A percentile compares a stretch with the other conserved stretches of the same genome.
Conservation (phyloP, 1,140 invertebrate species). For the Apis laboriosa region DNA sequence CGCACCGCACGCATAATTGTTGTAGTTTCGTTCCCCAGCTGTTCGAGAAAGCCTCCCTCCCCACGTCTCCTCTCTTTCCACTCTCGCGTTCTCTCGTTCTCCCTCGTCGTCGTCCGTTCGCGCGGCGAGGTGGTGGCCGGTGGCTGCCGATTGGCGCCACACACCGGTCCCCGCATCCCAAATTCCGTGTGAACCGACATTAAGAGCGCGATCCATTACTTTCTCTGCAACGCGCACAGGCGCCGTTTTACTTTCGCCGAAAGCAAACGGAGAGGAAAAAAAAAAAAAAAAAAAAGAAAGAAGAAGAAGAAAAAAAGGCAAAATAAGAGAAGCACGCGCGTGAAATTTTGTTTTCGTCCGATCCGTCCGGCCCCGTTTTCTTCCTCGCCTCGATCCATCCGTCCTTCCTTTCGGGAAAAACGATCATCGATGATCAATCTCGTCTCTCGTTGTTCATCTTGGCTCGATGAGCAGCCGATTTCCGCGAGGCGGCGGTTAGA, state of each 20-base stretch:
- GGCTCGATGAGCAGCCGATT: not conserved
- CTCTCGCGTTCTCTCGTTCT: not conserved
- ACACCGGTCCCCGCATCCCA: slow-evolving; percentile 15
- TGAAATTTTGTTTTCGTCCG: slow-evolving; percentile 50
- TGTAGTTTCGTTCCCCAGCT: slow-evolving; percentile 65
- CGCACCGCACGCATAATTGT: slow-evolving; percentile 33
- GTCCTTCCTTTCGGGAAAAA: not conserved
- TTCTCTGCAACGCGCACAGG: slow-evolving; percentile 50
- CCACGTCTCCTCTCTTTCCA: not conserved
- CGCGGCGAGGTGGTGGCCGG: not conserved
- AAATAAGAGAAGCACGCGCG: slow-evolving; percentile 36
- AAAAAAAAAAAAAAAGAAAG: slow-evolving; percentile 13
- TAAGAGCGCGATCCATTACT: slow-evolving; percentile 56
- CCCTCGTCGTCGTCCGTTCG: too few relatives aligned
- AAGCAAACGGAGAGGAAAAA: slow-evolving; percentile 33
- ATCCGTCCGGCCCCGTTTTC: not conserved
- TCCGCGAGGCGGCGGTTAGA: not conserved
- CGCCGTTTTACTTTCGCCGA: slow-evolving; percentile 62
- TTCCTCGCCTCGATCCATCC: not conserved
- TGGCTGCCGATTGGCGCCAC: slow-evolving; percentile 27
- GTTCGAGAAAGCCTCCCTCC: slow-evolving; percentile 69
- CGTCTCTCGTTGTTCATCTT: too few relatives aligned
- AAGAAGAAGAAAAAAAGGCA: not conserved
- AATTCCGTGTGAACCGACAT: slow-evolving; percentile 57
- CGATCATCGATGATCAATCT: too few relatives aligned